Evolutionary conservation across 2,888 invertebrate species (phyloP).

Genomic region (Sphecodes monilicornis): DNA sequence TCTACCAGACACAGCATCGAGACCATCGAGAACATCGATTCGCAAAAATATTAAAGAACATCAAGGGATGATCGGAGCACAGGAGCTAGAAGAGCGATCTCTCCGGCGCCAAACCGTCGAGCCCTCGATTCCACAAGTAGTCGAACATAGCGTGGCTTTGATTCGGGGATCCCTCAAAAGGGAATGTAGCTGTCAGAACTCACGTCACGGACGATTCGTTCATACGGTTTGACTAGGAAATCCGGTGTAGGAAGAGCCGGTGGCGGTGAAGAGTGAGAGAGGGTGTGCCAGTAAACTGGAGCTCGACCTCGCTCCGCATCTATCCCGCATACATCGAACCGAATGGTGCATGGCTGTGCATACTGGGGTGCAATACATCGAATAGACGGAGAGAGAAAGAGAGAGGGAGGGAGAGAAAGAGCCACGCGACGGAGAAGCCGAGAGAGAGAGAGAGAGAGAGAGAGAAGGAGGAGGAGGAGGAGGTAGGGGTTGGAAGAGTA

Average conservation of each 20-base stretch:
- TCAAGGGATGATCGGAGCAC: neutral
- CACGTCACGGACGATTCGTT: conserved; percentile 60
- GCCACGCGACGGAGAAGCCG: neutral
- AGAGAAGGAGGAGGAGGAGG: conserved; percentile 53
- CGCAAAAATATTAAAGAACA: neutral
- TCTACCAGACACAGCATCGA: no score
- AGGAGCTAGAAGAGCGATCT: neutral
- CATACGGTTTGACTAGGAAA: conserved; percentile 58
- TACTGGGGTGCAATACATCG: conserved; percentile 71
- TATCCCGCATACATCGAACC: conserved; percentile 73
- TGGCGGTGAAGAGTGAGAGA: conserved; percentile 37
- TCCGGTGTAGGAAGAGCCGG: conserved; percentile 31
- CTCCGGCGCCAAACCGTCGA: neutral
- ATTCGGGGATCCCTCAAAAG: conserved; percentile 15
- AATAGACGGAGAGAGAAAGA: conserved; percentile 40
- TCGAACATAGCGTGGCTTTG: conserved; percentile 1
- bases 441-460: conserved; percentile 12
- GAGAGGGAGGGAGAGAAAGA: conserved; percentile 51
- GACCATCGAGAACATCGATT: neutral
- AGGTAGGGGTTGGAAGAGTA: conserved; percentile 52
- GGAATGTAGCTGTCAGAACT: conserved; percentile 50
- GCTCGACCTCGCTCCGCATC: conserved; percentile 67
- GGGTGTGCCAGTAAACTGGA: conserved; percentile 55
- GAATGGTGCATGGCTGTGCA: conserved; percentile 72
- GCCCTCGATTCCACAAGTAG: neutral